phyloP scores from a whole-genome alignment of 2,113 vertebrate species.

The Cettia cetti region DNA sequence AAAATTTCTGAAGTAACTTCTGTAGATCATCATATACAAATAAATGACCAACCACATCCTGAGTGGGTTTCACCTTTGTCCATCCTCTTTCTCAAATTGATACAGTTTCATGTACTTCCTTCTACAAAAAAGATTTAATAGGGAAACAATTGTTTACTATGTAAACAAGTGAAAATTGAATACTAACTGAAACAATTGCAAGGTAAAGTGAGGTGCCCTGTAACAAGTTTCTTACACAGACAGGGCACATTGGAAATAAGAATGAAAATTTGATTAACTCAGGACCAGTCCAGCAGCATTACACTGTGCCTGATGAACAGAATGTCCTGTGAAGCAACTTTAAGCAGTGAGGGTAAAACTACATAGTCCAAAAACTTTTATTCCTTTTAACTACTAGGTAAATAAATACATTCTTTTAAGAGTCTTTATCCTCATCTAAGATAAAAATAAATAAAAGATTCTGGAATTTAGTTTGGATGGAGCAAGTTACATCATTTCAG shows the following conservation, averaged over 20 bases:
- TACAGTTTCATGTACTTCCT: background rate
- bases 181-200: background rate
- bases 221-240: background rate
- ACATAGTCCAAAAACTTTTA: background rate
- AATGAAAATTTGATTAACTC: background rate
- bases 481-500: background rate
- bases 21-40: background rate
- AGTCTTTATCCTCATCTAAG: background rate
- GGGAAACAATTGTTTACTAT: background rate
- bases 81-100: background rate
- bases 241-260: background rate
- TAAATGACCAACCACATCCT: background rate
- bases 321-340: background rate
- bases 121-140: background rate
- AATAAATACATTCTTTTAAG: background rate
- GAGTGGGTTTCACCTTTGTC: background rate
- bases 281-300: background rate
- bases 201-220: background rate
- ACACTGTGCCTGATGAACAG: background rate
- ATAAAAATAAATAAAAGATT: background rate
- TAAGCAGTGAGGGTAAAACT: background rate
- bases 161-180: background rate
- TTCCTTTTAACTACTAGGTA: background rate
- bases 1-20: background rate
- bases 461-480: background rate